Evolutionary conservation across 2,797 vertebrate genomes (phyloP).

Genomic region (Pseudocheirus occidentalis): DNA sequence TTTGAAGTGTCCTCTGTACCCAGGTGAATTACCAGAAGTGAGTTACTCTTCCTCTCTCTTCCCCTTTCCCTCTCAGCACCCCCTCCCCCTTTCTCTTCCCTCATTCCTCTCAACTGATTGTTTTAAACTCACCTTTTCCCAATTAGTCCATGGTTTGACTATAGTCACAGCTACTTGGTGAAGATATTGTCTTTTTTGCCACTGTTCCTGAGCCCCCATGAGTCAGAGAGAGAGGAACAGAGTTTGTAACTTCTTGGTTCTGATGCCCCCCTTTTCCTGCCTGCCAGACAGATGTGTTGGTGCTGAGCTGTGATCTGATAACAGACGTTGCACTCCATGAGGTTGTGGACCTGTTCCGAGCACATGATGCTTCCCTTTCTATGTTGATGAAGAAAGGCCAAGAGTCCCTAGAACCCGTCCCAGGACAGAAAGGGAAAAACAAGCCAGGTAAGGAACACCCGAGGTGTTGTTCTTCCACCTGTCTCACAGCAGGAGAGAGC

Average conservation of each 20-base stretch:
- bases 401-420: slow-evolving; percentile 91
- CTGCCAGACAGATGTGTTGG: slow-evolving; percentile 93
- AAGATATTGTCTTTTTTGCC: slow-evolving; percentile 8
- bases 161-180: not conserved
- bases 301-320: slow-evolving; percentile 97
- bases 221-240: not conserved
- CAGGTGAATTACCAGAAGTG: not conserved
- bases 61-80: not conserved
- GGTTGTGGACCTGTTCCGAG: slow-evolving; percentile 96
- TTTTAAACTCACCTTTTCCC: not conserved
- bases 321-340: slow-evolving; percentile 95
- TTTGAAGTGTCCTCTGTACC: not conserved
- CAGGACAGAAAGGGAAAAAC: slow-evolving; percentile 97
- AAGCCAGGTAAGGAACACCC: slow-evolving; percentile 89
- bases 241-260: slow-evolving; percentile 23
- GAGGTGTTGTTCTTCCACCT: not conserved
- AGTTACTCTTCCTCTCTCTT: not conserved
- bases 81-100: not conserved
- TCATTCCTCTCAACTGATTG: not conserved
- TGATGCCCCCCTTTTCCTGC: slow-evolving; percentile 62
- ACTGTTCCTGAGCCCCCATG: slow-evolving; percentile 41
- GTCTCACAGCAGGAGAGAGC: not conserved
- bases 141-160: not conserved
- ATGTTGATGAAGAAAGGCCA: slow-evolving; percentile 97
- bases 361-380: slow-evolving; percentile 94